phyloP scores from a whole-genome alignment of 1,140 invertebrate genomes.

The Macrobrachium rosenbergii region DNA sequence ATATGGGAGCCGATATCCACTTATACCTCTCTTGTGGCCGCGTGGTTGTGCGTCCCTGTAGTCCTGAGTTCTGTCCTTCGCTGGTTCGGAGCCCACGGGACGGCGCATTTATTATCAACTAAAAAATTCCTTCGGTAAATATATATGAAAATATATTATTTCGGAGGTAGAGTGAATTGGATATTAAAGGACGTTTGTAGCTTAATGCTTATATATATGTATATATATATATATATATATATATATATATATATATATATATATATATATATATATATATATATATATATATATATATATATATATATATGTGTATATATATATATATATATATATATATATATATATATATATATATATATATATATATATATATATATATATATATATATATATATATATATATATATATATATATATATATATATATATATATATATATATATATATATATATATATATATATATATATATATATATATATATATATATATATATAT shows the following conservation, averaged over 20 bases:
- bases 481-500: conserved; percentile 2
- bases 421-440: conserved; percentile 17
- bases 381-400: conserved; percentile 24
- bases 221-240: conserved; percentile 3
- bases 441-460: conserved; percentile 4
- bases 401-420: conserved; percentile 7
- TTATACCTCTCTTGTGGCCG: too few species aligned
- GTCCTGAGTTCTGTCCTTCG: too few species aligned
- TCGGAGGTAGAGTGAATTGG: too few species aligned
- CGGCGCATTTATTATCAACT: too few species aligned
- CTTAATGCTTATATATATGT: not conserved
- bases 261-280: not conserved
- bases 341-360: not conserved
- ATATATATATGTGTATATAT: not conserved
- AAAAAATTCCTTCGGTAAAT: too few species aligned
- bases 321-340: not conserved
- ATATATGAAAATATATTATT: too few species aligned
- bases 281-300: not conserved
- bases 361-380: conserved; percentile 24
- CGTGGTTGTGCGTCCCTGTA: too few species aligned
- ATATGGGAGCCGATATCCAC: too few species aligned
- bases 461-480: conserved; percentile 12
- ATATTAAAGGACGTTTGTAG: too few species aligned
- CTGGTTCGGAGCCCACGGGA: too few species aligned
- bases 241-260: conserved; percentile 13